Base-by-base conservation (phyloP, 2,113 vertebrate genomes). In the Menura novaehollandiae region DNA sequence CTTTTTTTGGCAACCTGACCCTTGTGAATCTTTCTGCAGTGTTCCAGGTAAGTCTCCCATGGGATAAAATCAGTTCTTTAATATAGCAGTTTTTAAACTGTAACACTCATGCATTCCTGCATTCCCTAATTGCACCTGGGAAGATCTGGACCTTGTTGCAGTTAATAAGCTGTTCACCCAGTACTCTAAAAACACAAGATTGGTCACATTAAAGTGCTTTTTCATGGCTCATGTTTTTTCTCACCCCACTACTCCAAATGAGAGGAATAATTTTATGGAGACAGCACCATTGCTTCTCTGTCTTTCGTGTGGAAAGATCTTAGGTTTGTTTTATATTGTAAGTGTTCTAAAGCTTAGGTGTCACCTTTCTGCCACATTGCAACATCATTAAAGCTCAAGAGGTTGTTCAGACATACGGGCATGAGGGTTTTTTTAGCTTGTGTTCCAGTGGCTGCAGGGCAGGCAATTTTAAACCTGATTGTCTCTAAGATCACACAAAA, bases 1-100 rank as follows among this genome's bases (percentile, higher is more conserved):
- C 86, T 69, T 93, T 74, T 95, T 77, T 93, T 93, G 88, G 80
- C 89, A 97, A 85, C 44, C n/a, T 95, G 80, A 89, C 63, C 71
- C 53, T 80, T 63, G 14, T 80, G 67, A 74, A 87, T 96, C 77
- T 94, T 89, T 88, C 59, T 90, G 47, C 39, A 67, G 17, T 88
- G 60, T 94, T 96, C 72, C 76, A 88, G 80, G 51, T 95, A 94
- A 86, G 69, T 86, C 56, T 96, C 77, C 84, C 28, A 12, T 63
- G 90, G 93, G 67, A 83, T 63, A 95, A 96, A 93, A 91, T 24
- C 52, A 72, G 58, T 39, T 49, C 43, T 96, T 96, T 79, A 68
- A 85, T 66, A 74, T 12, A 74, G 62, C 53, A 52, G 9, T 56
- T 96, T 95, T 96, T 86, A 83, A 96, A 86, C 67, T 66, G 68